phyloP scores from a whole-genome alignment of 2,888 invertebrate genomes.

The Nephrotoma guestfalica region DNA sequence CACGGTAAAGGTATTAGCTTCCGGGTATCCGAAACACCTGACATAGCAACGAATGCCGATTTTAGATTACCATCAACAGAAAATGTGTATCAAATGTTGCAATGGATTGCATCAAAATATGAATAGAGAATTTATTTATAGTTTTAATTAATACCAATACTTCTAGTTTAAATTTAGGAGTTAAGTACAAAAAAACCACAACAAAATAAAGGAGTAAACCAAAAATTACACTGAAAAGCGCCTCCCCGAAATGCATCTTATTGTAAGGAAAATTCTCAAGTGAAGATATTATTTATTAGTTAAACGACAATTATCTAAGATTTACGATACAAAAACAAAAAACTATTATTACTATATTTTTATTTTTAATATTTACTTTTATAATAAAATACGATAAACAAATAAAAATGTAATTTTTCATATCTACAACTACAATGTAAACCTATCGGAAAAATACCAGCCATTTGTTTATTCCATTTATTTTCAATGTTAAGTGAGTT shows the following conservation, averaged over 20 bases:
- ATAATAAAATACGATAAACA: not conserved
- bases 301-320: not conserved
- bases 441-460: not conserved
- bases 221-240: not conserved
- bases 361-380: not conserved
- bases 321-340: not conserved
- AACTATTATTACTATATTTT: not conserved
- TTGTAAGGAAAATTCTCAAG: not conserved
- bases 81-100: conserved; percentile 52
- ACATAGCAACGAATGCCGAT: conserved; percentile 55
- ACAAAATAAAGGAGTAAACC: not conserved
- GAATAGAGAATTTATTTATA: not conserved
- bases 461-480: not conserved
- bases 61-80: conserved; percentile 54
- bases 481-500: not conserved
- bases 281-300: not conserved
- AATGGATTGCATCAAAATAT: conserved; percentile 39
- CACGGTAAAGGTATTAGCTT: conserved; percentile 65
- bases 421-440: not conserved
- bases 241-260: not conserved
- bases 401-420: not conserved
- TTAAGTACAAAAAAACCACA: not conserved
- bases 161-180: not conserved
- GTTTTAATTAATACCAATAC: not conserved
- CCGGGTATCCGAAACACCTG: conserved; percentile 50